phyloP scores from a whole-genome alignment of 35 echinoderm and acorn worm species.

The Stichopus chloronotus region DNA sequence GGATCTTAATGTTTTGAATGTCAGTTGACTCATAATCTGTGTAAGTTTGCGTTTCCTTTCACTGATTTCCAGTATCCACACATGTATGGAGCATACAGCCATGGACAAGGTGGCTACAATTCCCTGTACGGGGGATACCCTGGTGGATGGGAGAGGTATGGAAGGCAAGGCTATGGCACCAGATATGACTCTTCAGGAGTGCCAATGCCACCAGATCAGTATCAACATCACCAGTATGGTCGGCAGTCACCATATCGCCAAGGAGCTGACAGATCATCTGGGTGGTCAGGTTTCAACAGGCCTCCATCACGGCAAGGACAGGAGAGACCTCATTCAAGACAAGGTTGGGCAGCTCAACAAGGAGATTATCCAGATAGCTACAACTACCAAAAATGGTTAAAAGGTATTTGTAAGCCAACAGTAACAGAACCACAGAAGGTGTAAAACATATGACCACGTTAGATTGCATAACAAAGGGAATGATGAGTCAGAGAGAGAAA shows the following conservation, averaged over 20 bases:
- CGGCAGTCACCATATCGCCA: constrained; percentile 32
- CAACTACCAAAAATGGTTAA: constrained; percentile 56
- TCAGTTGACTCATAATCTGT: background rate
- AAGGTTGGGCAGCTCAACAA: constrained; percentile 20
- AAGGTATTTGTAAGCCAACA: background rate
- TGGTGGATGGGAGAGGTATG: constrained; percentile 44
- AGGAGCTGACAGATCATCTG: constrained; percentile 44
- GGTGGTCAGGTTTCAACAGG: background rate
- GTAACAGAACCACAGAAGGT: no score
- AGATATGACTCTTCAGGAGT: constrained; percentile 44
- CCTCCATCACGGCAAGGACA: constrained; percentile 78
- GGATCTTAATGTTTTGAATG: no score
- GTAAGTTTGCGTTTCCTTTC: background rate
- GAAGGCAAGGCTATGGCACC: constrained; percentile 29
- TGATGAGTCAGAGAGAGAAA: no score
- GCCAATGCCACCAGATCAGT: constrained; percentile 37
- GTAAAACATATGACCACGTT: no score
- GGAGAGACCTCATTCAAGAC: constrained; percentile 53
- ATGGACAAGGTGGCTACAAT: background rate
- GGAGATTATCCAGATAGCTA: constrained; percentile 55
- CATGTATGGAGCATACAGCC: constrained; percentile 11
- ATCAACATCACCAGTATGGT: constrained; percentile 49
- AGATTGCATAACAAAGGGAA: no score
- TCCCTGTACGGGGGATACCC: constrained; percentile 20
- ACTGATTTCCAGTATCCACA: background rate